These are phyloP conservation scores for Haliaeetus leucogaster DNA, from an alignment of 2,113 vertebrate species.

Conservation along the genomic window DNA sequence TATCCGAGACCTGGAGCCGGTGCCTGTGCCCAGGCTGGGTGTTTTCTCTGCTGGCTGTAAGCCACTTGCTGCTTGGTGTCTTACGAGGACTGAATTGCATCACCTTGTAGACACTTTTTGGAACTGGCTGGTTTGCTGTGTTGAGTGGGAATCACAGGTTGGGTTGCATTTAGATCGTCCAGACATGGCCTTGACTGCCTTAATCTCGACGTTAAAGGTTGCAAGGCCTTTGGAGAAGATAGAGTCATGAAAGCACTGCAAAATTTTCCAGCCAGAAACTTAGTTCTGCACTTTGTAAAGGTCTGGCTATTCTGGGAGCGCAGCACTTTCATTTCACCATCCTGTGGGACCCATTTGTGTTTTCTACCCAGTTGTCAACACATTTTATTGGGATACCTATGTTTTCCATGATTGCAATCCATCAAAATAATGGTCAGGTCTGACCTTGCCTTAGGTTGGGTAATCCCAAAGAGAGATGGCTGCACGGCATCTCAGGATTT, in stretches of 20 bases:
- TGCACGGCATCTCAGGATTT: not conserved
- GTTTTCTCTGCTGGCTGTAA: not conserved
- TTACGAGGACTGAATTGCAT: not conserved
- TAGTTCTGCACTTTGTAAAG: not conserved
- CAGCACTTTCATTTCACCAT: not conserved
- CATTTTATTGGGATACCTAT: conserved; percentile 26
- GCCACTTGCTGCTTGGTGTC: not conserved
- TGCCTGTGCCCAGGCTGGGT: not conserved
- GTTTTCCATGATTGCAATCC: not conserved
- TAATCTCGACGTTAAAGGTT: not conserved
- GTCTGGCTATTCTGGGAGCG: not conserved
- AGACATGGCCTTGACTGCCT: not conserved
- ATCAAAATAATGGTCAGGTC: conserved; percentile 6
- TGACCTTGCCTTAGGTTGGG: not conserved
- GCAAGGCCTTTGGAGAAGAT: not conserved
- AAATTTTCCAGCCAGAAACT: not conserved
- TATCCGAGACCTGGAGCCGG: not conserved
- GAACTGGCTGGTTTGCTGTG: not conserved
- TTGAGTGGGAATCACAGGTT: not conserved
- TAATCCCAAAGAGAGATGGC: not conserved
- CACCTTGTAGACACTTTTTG: not conserved
- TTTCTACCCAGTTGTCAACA: conserved; percentile 6
- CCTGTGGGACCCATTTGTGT: not conserved
- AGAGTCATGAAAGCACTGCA: not conserved
- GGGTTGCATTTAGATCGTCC: not conserved